Conservation (phyloP, 2,797 vertebrate genomes). For the Clamator glandarius region DNA sequence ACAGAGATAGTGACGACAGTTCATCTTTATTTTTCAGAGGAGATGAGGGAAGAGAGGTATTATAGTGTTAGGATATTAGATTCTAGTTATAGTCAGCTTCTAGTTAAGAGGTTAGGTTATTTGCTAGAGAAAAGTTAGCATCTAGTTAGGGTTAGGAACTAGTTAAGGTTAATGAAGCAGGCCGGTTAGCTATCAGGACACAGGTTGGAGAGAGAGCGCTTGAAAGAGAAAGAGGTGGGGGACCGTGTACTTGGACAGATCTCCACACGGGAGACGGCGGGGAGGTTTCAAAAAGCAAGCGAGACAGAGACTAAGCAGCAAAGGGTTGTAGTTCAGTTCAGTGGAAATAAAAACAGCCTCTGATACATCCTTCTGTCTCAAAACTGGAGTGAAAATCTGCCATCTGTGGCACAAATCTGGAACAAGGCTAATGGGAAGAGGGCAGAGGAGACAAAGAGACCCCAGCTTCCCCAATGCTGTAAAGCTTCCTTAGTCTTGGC, state of each 20-base stretch:
- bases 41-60: slow-evolving; percentile 55
- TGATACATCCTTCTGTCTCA: slow-evolving; percentile 60
- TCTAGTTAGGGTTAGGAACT: slow-evolving; percentile 72
- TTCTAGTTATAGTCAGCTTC: slow-evolving; percentile 77
- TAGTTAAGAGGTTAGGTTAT: slow-evolving; percentile 73
- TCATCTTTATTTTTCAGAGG: slow-evolving; percentile 11
- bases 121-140: slow-evolving; percentile 70
- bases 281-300: slow-evolving; percentile 39
- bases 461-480: neutral
- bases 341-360: slow-evolving; percentile 69
- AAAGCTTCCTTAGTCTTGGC: neutral
- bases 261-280: slow-evolving; percentile 36
- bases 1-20: neutral
- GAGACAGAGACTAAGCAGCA: slow-evolving; percentile 51
- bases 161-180: slow-evolving; percentile 87
- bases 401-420: slow-evolving; percentile 69
- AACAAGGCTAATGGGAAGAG: neutral
- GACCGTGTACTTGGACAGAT: slow-evolving; percentile 10
- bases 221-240: slow-evolving; percentile 8
- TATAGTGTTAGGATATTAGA: slow-evolving; percentile 83
- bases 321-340: slow-evolving; percentile 44
- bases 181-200: slow-evolving; percentile 72
- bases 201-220: slow-evolving; percentile 40
- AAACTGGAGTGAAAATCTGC: slow-evolving; percentile 69
- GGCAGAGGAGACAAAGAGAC: neutral